Evolutionary conservation across 2,888 invertebrate species (phyloP).

Genomic region (Polyommatus iphigenia): DNA sequence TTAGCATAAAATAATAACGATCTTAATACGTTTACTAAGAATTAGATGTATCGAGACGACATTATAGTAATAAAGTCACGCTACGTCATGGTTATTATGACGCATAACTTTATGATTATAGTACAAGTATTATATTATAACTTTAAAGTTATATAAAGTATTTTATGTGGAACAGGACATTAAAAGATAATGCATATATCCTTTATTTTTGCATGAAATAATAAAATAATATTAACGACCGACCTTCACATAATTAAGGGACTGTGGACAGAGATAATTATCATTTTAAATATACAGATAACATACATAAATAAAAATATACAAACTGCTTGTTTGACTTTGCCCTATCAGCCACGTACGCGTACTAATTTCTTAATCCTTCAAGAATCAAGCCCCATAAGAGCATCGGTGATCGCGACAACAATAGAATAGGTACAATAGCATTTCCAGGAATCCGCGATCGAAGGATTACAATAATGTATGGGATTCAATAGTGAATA

Average conservation of each 20-base stretch:
- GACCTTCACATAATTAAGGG: slow-evolving; percentile 17
- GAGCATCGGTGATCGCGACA: too few relatives aligned
- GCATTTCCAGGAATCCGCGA: too few relatives aligned
- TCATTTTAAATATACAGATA: not conserved
- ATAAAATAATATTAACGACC: slow-evolving; percentile 5
- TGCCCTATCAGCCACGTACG: not conserved
- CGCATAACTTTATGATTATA: too few relatives aligned
- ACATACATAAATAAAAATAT: not conserved
- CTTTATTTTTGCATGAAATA: slow-evolving; percentile 2
- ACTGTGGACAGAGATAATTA: not conserved
- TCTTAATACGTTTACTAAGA: too few relatives aligned
- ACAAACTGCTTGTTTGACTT: not conserved
- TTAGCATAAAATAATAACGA: too few relatives aligned
- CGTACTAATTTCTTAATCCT: too few relatives aligned
- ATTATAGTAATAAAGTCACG: too few relatives aligned
- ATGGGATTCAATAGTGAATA: not conserved
- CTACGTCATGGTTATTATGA: too few relatives aligned
- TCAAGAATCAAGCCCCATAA: too few relatives aligned
- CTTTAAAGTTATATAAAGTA: not conserved
- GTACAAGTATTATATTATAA: too few relatives aligned
- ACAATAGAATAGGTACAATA: too few relatives aligned
- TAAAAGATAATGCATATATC: not conserved
- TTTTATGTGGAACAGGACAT: not conserved
- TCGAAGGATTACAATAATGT: not conserved
- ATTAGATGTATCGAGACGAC: too few relatives aligned